Evolutionary conservation across 2,797 vertebrate species (phyloP).

Genomic region (Bradypus variegatus): DNA sequence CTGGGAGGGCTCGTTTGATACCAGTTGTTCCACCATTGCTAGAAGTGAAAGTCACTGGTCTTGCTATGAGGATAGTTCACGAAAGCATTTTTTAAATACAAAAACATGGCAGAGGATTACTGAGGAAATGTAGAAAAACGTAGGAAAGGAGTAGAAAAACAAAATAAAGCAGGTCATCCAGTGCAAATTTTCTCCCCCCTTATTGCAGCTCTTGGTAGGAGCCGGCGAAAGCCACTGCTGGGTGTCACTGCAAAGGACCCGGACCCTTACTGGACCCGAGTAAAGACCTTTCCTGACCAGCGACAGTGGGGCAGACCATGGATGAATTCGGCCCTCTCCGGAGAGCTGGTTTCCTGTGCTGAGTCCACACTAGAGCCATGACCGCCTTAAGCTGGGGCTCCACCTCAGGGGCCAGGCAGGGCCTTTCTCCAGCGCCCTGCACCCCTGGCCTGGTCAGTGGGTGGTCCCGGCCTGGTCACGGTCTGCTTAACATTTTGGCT

Average conservation of each 20-base stretch:
- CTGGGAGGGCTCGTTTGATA: neutral
- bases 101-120: neutral
- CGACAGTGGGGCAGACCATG: neutral
- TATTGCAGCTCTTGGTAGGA: neutral
- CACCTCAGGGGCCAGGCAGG: fast-evolving
- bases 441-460: neutral
- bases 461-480: no score
- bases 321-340: fast-evolving
- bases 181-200: no score
- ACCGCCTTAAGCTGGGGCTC: neutral
- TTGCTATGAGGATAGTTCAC: neutral
- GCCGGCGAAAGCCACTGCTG: neutral
- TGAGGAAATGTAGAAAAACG: neutral
- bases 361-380: fast-evolving
- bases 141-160: neutral
- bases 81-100: neutral
- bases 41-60: fast-evolving
- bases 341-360: neutral
- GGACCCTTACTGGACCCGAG: fast-evolving
- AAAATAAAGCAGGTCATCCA: neutral
- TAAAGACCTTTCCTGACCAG: neutral
- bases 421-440: neutral
- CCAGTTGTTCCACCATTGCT: neutral
- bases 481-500: neutral
- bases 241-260: neutral